phyloP scores from a whole-genome alignment of 2,888 invertebrate species.

The Trichopoda pennipes region DNA sequence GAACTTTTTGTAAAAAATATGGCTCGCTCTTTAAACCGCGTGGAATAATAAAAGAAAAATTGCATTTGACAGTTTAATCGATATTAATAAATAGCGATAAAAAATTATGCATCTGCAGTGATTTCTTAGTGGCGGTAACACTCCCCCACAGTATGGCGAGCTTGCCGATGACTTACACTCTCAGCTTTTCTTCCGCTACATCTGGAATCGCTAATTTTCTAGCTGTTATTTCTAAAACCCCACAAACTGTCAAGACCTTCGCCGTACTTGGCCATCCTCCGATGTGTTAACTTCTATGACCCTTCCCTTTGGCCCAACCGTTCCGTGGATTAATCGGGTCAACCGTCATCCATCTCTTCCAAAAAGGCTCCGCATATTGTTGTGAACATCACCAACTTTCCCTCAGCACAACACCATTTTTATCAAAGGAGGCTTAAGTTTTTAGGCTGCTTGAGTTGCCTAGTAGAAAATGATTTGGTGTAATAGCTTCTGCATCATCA shows the following conservation, averaged over 20 bases:
- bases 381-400: slow-evolving; percentile 34
- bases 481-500: not conserved
- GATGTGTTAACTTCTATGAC: slow-evolving; percentile 8
- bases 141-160: slow-evolving; percentile 31
- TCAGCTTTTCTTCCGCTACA: slow-evolving; percentile 2
- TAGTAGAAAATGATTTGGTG: slow-evolving; percentile 21
- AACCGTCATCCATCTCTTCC: slow-evolving; percentile 28
- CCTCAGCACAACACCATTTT: slow-evolving; percentile 12
- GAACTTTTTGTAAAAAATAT: not conserved
- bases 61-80: slow-evolving; percentile 14
- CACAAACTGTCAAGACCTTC: slow-evolving; percentile 5
- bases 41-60: slow-evolving; percentile 8
- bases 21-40: slow-evolving; percentile 12
- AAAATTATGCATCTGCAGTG: not conserved
- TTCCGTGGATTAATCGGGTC: slow-evolving; percentile 8
- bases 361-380: slow-evolving; percentile 31
- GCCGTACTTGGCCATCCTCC: slow-evolving; percentile 31
- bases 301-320: slow-evolving; percentile 18
- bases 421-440: slow-evolving; percentile 14
- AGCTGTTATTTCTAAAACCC: slow-evolving; percentile 27
- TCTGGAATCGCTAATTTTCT: slow-evolving; percentile 10
- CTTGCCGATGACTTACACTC: slow-evolving; percentile 15
- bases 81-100: slow-evolving; percentile 3
- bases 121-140: slow-evolving; percentile 21
- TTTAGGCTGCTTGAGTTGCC: slow-evolving; percentile 29